Percentiles rank a stretch among this genome's conserved stretches.
Conservation (phyloP, 2,888 invertebrate species). For the Scrobipalpa costella region DNA sequence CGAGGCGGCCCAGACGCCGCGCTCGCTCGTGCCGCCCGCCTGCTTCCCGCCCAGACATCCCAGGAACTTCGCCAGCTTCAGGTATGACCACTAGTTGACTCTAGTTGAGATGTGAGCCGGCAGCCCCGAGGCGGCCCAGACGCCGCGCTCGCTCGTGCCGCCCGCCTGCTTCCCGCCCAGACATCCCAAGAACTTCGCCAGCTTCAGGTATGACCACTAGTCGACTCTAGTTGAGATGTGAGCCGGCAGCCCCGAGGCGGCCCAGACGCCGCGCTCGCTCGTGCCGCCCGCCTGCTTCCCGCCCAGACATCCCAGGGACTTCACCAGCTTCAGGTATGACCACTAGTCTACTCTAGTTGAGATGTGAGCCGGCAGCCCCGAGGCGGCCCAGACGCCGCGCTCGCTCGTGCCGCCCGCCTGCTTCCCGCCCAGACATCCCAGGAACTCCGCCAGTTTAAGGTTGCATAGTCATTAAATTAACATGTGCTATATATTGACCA, state of each 20-base stretch:
- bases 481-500: too few relatives aligned
- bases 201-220: slow-evolving; percentile 13
- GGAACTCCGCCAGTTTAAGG: not conserved
- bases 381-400: slow-evolving; percentile 67
- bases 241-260: slow-evolving; percentile 68
- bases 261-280: slow-evolving; percentile 65
- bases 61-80: slow-evolving; percentile 61
- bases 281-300: slow-evolving; percentile 71
- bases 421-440: slow-evolving; percentile 60
- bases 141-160: slow-evolving; percentile 67
- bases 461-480: too few relatives aligned
- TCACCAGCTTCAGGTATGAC: slow-evolving; percentile 15
- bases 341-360: not conserved
- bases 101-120: slow-evolving; percentile 41
- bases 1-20: slow-evolving; percentile 67
- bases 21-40: slow-evolving; percentile 61
- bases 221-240: slow-evolving; percentile 22
- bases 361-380: slow-evolving; percentile 61
- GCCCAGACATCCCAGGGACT: slow-evolving; percentile 41
- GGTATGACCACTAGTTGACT: slow-evolving; percentile 43
- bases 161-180: slow-evolving; percentile 67
- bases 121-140: slow-evolving; percentile 70
- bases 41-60: slow-evolving; percentile 70
- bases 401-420: slow-evolving; percentile 64
- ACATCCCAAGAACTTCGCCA: not conserved